Evolutionary conservation across 2,797 vertebrate species (phyloP).

Genomic region (Cheirogaleus major): DNA sequence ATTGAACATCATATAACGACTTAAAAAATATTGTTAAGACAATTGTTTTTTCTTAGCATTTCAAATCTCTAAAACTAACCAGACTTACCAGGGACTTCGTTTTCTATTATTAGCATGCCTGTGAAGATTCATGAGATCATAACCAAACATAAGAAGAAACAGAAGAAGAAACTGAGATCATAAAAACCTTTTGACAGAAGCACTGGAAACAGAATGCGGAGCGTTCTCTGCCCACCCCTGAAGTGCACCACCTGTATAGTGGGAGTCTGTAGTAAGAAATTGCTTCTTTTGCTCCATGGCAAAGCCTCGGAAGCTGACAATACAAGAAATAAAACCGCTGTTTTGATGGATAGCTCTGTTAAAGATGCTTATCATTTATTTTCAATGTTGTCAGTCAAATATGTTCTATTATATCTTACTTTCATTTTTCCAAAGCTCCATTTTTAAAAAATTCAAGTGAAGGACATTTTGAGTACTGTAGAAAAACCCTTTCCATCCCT

Average conservation of each 20-base stretch:
- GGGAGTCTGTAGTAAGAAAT: conserved; percentile 75
- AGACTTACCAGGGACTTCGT: conserved; percentile 59
- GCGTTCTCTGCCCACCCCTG: conserved; percentile 73
- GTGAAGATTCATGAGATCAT: conserved; percentile 74
- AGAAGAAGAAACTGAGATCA: conserved; percentile 77
- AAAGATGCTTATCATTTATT: conserved; percentile 81
- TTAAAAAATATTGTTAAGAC: neutral
- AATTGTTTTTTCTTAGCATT: neutral
- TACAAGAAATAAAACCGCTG: conserved; percentile 81
- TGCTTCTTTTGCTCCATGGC: conserved; percentile 71
- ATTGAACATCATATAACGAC: neutral
- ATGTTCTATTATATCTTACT: conserved; percentile 74
- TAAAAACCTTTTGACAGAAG: conserved; percentile 78
- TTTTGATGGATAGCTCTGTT: conserved; percentile 82
- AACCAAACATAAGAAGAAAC: conserved; percentile 70
- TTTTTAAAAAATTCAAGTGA: conserved; percentile 34
- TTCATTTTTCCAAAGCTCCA: conserved; percentile 40
- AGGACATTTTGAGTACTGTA: neutral
- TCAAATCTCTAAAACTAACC: conserved; percentile 74
- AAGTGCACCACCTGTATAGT: conserved; percentile 77
- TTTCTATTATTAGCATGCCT: conserved; percentile 67
- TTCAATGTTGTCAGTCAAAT: conserved; percentile 81
- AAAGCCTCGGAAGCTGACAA: conserved; percentile 81
- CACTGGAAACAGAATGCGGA: conserved; percentile 70
- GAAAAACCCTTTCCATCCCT: neutral